Conservation (phyloP, 2,888 invertebrate species). For the Heliconius cydno region DNA sequence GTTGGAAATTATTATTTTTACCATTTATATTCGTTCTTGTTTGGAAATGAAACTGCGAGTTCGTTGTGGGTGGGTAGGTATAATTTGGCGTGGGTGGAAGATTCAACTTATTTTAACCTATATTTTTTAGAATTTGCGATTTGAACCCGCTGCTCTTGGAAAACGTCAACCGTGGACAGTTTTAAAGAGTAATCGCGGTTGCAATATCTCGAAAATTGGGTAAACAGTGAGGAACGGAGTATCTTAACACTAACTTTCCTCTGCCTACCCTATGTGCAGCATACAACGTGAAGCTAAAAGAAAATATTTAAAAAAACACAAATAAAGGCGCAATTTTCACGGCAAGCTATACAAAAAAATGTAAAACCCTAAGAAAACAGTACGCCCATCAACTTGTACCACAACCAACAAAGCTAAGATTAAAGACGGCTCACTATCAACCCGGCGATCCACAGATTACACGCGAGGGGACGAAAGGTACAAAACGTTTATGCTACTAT, state of each 20-base stretch:
- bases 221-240: background rate
- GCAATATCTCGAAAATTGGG: too few species aligned
- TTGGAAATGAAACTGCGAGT: slow-evolving; percentile 7
- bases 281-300: background rate
- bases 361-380: too few species aligned
- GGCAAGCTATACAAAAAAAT: too few species aligned
- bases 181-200: too few species aligned
- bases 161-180: too few species aligned
- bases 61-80: background rate
- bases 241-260: background rate
- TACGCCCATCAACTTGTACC: background rate
- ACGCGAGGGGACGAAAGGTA: slow-evolving; percentile 26
- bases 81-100: background rate
- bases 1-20: slow-evolving; percentile 37
- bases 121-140: too few species aligned
- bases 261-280: background rate
- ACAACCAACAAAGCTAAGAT: slow-evolving; percentile 17
- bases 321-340: too few species aligned
- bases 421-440: slow-evolving; percentile 11
- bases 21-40: slow-evolving; percentile 18
- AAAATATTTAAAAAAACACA: too few species aligned
- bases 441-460: slow-evolving; percentile 26
- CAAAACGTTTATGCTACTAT: slow-evolving; percentile 36
- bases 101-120: background rate
- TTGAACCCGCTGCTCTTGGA: too few species aligned